A percentile compares a stretch with the other conserved stretches of the same genome.
phyloP scores from a whole-genome alignment of 2,113 vertebrate species.

The Miniopterus natalensis region DNA sequence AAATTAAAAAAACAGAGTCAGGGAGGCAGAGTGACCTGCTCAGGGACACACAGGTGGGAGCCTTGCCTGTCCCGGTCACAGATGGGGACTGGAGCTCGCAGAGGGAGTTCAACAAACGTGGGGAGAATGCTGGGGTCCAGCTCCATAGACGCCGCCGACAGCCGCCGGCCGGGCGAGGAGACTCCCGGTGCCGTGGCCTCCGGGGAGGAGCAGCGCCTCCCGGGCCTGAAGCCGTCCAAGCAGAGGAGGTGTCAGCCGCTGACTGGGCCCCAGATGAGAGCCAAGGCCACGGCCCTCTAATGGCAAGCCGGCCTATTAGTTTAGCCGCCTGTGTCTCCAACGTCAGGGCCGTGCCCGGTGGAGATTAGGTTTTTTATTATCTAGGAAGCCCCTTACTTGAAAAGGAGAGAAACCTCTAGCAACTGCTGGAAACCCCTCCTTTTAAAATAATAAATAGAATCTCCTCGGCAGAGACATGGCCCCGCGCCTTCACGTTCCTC shows the following conservation, averaged over 20 bases:
- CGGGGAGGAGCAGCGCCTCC: background rate
- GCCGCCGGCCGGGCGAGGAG: accelerated
- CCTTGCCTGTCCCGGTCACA: accelerated
- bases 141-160: background rate
- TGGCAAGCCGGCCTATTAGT: slow-evolving; percentile 87
- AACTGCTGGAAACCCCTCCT: slow-evolving; percentile 80
- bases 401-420: slow-evolving; percentile 81
- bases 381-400: slow-evolving; percentile 83
- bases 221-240: background rate
- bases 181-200: background rate
- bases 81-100: background rate
- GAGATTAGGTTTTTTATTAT: slow-evolving; percentile 84
- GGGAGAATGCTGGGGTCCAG: background rate
- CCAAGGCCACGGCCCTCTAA: slow-evolving; percentile 84
- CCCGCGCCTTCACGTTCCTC: slow-evolving; percentile 20
- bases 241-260: slow-evolving; percentile 78
- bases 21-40: background rate
- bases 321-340: slow-evolving; percentile 81
- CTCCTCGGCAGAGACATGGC: slow-evolving; percentile 79
- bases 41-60: background rate
- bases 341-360: slow-evolving; percentile 49
- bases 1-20: background rate
- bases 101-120: background rate
- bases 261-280: slow-evolving; percentile 81
- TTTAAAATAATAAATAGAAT: slow-evolving; percentile 79